These are phyloP conservation scores for Cinclus cinclus DNA, from an alignment of 2,113 vertebrate genomes.

Conservation along the genomic window DNA sequence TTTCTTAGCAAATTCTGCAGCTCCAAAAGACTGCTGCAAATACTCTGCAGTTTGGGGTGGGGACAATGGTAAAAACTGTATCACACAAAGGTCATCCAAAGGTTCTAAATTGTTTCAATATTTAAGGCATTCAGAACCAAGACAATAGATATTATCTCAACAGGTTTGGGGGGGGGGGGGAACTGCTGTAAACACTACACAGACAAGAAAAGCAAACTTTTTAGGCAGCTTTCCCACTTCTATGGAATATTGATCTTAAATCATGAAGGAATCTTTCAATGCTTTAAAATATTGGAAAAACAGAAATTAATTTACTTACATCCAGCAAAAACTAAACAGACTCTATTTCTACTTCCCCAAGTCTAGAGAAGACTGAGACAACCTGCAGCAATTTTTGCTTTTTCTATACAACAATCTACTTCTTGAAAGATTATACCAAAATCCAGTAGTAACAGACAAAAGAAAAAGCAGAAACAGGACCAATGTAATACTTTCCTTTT, in stretches of 20 bases:
- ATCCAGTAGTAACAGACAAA: background rate
- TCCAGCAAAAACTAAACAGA: background rate
- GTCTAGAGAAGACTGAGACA: background rate
- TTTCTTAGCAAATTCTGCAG: background rate
- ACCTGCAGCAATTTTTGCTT: background rate
- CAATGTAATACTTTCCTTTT: background rate
- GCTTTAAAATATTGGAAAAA: background rate
- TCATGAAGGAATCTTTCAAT: background rate
- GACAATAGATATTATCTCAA: background rate
- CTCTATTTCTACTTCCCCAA: background rate
- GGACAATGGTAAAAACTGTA: background rate
- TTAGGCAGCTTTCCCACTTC: background rate
- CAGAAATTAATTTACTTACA: background rate
- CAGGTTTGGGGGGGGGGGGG: background rate
- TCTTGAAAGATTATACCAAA: background rate
- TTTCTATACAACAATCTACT: background rate
- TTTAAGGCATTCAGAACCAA: background rate
- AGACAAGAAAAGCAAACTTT: background rate
- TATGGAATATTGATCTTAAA: background rate
- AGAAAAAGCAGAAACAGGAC: background rate
- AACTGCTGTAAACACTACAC: background rate
- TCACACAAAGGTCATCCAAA: background rate
- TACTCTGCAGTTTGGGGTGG: background rate
- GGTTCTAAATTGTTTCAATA: background rate
- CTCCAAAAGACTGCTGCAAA: background rate